Percentiles rank a stretch among this genome's conserved stretches.
Conservation (phyloP, 2,113 vertebrate species). For the Caracal caracal region DNA sequence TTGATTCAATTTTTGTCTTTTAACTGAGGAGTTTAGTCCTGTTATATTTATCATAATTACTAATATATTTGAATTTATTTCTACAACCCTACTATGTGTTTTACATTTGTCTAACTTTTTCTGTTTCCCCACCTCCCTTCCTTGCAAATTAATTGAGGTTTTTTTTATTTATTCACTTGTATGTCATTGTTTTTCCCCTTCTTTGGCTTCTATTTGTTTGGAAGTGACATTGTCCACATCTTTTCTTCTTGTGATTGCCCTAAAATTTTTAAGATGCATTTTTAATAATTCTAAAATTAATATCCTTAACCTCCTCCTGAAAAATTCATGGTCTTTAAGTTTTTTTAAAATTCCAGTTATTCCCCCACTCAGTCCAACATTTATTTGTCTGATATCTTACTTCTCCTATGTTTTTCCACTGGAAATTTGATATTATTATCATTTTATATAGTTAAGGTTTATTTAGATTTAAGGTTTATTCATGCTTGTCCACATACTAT, state of each 20-base stretch:
- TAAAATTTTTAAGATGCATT: slow-evolving; percentile 11
- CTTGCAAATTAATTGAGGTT: neutral
- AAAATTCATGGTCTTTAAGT: neutral
- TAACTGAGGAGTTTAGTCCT: neutral
- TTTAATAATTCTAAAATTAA: slow-evolving; percentile 20
- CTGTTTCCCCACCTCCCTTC: neutral
- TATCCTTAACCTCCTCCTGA: neutral
- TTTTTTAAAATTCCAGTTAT: neutral
- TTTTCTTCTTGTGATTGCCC: neutral
- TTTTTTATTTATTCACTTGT: neutral
- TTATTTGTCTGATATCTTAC: neutral
- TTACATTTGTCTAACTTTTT: neutral
- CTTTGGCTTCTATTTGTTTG: neutral
- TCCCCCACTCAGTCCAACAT: neutral
- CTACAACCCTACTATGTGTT: neutral
- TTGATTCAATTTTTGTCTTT: neutral
- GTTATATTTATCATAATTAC: neutral
- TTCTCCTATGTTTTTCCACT: neutral
- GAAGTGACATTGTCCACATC: neutral
- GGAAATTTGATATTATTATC: slow-evolving; percentile 6
- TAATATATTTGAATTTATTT: neutral
- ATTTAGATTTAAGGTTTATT: neutral
- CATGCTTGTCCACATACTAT: neutral
- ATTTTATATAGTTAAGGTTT: neutral
- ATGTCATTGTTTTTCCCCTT: neutral